Evolutionary conservation across 2,113 vertebrate species (phyloP).

Genomic region (Nesogale talazaci): DNA sequence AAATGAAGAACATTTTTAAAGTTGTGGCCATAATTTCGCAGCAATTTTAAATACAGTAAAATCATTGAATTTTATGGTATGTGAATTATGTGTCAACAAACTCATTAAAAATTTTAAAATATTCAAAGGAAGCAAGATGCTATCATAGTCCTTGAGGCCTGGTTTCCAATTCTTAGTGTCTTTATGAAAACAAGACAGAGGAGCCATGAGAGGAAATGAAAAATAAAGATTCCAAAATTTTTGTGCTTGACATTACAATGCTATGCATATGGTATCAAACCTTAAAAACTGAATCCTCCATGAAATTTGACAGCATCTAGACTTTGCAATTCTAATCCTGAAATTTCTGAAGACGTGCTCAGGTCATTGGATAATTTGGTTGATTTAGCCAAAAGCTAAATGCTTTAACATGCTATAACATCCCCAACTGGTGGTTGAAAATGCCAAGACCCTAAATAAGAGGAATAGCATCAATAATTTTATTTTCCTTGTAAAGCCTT

Average conservation of each 20-base stretch:
- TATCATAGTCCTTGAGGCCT: background rate
- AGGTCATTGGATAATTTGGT: slow-evolving; percentile 13
- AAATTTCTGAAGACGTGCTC: background rate
- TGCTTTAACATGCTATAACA: background rate
- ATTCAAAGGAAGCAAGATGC: too few species aligned
- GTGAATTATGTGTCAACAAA: too few species aligned
- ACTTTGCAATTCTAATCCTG: background rate
- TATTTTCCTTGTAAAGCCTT: background rate
- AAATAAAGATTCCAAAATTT: background rate
- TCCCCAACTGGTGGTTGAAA: background rate
- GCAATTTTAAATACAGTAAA: too few species aligned
- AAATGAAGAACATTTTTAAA: too few species aligned
- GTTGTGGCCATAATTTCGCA: too few species aligned
- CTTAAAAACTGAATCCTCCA: background rate
- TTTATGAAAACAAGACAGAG: background rate
- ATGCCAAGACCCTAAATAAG: background rate
- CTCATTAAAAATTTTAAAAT: too few species aligned
- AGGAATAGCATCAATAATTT: background rate
- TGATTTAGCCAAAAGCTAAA: background rate
- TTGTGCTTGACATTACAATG: background rate
- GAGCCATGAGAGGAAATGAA: background rate
- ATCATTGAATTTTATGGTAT: too few species aligned
- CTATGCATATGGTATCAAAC: background rate
- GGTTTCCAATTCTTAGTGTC: background rate
- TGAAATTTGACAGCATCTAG: background rate